A percentile compares a stretch with the other conserved stretches of the same genome.
phyloP scores from a whole-genome alignment of 2,113 vertebrate genomes.

The Pelodiscus sinensis region DNA sequence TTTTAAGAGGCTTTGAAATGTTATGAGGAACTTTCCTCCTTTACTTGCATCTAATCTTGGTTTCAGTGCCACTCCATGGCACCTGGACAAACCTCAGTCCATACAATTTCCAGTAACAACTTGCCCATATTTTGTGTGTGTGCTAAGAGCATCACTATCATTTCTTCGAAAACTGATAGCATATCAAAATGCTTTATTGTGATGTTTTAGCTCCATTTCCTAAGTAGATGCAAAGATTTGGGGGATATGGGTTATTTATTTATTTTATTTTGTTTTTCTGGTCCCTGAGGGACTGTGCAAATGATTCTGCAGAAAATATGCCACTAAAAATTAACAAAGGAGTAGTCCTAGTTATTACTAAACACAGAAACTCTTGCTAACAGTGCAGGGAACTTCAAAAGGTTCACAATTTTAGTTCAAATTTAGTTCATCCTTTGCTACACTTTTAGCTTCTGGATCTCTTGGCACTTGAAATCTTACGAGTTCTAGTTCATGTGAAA shows the following conservation, averaged over 20 bases:
- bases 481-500: background rate
- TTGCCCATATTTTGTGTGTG: background rate
- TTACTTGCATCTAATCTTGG: slow-evolving; percentile 23
- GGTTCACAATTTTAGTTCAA: background rate
- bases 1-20: slow-evolving; percentile 71
- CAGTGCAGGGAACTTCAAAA: background rate
- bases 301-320: background rate
- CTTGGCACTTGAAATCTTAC: slow-evolving; percentile 25
- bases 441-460: background rate
- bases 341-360: background rate
- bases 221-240: background rate
- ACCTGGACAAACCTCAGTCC: background rate
- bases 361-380: background rate
- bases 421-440: background rate
- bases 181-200: background rate
- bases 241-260: background rate
- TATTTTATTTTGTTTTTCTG: background rate
- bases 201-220: background rate
- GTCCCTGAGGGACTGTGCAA: slow-evolving; percentile 9
- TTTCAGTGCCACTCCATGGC: background rate
- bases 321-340: background rate
- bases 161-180: background rate
- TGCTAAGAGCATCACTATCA: background rate
- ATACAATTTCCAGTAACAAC: background rate
- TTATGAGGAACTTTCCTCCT: slow-evolving; percentile 48